Percentiles rank a stretch among this genome's conserved stretches.
Evolutionary conservation across 2,797 vertebrate species (phyloP).

Genomic region (Naso thynnoides): DNA sequence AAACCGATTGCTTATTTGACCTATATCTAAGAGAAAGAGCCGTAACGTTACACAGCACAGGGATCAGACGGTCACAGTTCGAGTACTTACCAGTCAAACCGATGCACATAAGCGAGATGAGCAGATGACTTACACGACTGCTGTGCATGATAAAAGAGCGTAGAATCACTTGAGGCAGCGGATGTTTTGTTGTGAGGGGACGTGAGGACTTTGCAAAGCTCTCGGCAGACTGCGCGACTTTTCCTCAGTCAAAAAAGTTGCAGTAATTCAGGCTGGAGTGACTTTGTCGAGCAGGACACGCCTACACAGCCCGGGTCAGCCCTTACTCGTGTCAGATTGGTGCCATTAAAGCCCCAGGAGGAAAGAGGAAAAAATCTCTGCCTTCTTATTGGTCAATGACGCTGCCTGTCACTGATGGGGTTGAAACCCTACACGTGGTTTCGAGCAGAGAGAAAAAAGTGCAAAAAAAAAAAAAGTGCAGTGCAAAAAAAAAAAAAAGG

Average conservation of each 20-base stretch:
- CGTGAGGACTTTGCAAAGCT: conserved; percentile 42
- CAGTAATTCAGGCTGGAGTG: conserved; percentile 82
- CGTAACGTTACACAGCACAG: too few relatives aligned
- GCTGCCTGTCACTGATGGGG: conserved; percentile 61
- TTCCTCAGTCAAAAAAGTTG: conserved; percentile 83
- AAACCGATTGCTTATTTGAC: background rate
- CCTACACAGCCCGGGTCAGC: conserved; percentile 65
- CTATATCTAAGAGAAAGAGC: conserved; percentile 22
- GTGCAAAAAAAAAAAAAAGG: background rate
- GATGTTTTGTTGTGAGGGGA: conserved; percentile 9
- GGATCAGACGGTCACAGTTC: too few relatives aligned
- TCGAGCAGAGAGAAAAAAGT: conserved; percentile 44
- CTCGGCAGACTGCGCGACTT: conserved; percentile 69
- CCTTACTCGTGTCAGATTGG: conserved; percentile 60
- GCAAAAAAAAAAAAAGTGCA: conserved; percentile 3
- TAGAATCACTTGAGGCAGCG: conserved; percentile 2
- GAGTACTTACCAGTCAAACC: conserved; percentile 87
- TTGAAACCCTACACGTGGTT: conserved; percentile 88
- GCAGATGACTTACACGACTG: conserved; percentile 74
- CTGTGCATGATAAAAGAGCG: conserved; percentile 82
- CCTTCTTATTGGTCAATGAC: conserved; percentile 50
- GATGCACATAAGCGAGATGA: conserved; percentile 79
- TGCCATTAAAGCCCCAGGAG: background rate
- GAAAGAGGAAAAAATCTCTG: background rate
- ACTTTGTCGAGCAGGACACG: conserved; percentile 82